These are phyloP conservation scores for Sycophila sp. DNA, from an alignment of 1,140 invertebrate species.

Conservation along the genomic window DNA sequence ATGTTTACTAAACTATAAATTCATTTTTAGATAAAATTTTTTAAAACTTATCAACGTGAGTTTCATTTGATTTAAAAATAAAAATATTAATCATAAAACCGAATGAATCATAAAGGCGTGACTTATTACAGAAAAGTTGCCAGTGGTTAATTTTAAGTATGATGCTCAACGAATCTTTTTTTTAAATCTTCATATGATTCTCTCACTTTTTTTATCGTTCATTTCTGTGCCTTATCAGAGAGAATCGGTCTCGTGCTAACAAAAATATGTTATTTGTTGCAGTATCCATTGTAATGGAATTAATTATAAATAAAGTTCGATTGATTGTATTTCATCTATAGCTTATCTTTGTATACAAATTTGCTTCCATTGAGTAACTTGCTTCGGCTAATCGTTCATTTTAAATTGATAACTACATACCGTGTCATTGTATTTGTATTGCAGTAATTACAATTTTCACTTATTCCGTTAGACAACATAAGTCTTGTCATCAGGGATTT, in stretches of 20 bases:
- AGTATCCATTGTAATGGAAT: slow-evolving; percentile 29
- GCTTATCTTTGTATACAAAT: slow-evolving; percentile 14
- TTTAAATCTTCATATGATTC: slow-evolving; percentile 5
- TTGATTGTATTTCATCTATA: slow-evolving; percentile 26
- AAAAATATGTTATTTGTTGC: slow-evolving; percentile 24
- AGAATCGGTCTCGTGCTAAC: slow-evolving; percentile 2
- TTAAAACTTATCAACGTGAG: slow-evolving; percentile 15
- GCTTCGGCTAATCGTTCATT: not conserved
- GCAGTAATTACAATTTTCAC: too few relatives aligned
- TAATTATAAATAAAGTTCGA: slow-evolving; percentile 29
- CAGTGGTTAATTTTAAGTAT: slow-evolving; percentile 14
- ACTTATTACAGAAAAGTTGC: slow-evolving; percentile 8
- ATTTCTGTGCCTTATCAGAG: slow-evolving; percentile 26
- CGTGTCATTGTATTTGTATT: too few relatives aligned
- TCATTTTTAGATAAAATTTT: slow-evolving; percentile 30
- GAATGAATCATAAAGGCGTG: slow-evolving; percentile 12
- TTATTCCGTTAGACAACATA: too few relatives aligned
- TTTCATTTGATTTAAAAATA: slow-evolving; percentile 24
- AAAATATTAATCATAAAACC: slow-evolving; percentile 1
- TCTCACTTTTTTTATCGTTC: slow-evolving; percentile 10
- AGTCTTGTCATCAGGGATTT: too few relatives aligned
- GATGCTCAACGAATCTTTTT: slow-evolving; percentile 12
- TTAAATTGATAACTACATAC: not conserved
- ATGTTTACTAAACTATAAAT: slow-evolving; percentile 32
- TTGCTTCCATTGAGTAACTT: not conserved